Evolutionary conservation across 2,888 invertebrate genomes (phyloP), one percentile per base, ranked within the genome.

Genomic region (Dicycla oo): DNA sequence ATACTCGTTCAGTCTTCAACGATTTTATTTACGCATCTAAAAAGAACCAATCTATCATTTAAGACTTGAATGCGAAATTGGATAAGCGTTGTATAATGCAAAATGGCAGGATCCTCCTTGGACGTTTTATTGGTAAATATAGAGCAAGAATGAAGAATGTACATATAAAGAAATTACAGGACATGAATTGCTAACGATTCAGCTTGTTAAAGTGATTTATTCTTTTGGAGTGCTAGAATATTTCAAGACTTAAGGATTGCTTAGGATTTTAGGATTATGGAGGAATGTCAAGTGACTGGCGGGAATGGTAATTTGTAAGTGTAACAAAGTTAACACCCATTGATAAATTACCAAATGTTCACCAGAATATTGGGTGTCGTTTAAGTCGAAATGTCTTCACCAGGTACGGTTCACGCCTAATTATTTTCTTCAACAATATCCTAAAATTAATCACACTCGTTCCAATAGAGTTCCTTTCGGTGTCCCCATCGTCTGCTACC

Each of bases 21-120:
- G 34, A 60, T 49, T 64, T 57, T 69, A 83, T 69, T 67, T 64
- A 30, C 20, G 38, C 56, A 51, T 65, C 18, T 56, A 54, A 65
- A 68, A 34, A 53, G 69, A 38, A 49, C 51, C 56, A 51, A 72
- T 80, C 75, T 40, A 67, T 79, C 73, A 82, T 67, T 79, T 79
- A 67, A 64, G 53, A n/a, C 13, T 5, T 80, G 84, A 80, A 74
- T 80, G 67, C 60, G 49, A 83, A 83, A 83, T 80, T 80, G 84
- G 49, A 80, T 80, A 83, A 80, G 56, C 51, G 80, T 60, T 60
- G 56, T 53, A 53, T 49, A 60, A 66, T 66, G 47, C 69, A 69
- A 80, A 83, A 67, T 69, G 45, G n/a, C 83, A 80, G 51, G 65
- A 73, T 80, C 67, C 65, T 66, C 34, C 43, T 74, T 60, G 23